These are phyloP conservation scores for Pantala flavescens DNA, from an alignment of 1,140 invertebrate genomes.

Conservation along the genomic window DNA sequence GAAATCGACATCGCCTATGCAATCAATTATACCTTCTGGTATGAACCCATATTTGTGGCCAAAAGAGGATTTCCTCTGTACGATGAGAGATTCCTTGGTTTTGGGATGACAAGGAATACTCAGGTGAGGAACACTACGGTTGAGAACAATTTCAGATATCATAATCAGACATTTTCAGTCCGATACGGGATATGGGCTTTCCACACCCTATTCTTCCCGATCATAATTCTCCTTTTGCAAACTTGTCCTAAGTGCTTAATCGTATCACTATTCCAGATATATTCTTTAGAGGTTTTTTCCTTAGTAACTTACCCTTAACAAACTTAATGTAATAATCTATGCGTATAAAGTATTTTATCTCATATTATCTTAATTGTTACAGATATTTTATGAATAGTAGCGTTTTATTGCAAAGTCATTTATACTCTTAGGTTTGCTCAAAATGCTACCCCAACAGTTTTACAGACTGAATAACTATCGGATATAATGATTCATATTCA, in stretches of 20 bases:
- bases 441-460: too few species aligned
- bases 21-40: conserved; percentile 23
- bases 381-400: too few species aligned
- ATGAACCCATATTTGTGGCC: conserved; percentile 44
- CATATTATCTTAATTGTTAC: too few species aligned
- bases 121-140: conserved; percentile 32
- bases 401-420: too few species aligned
- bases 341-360: too few species aligned
- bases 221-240: background rate
- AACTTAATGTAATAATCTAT: too few species aligned
- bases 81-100: conserved; percentile 45
- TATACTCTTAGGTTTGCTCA: too few species aligned
- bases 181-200: too few species aligned
- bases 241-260: background rate
- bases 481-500: too few species aligned
- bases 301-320: background rate
- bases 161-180: background rate
- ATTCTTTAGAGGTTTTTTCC: background rate
- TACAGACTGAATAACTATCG: too few species aligned
- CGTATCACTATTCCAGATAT: background rate
- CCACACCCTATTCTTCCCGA: background rate
- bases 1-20: background rate
- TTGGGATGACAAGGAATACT: conserved; percentile 46
- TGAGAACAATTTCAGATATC: background rate
- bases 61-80: conserved; percentile 33